A percentile compares a stretch with the other conserved stretches of the same genome.
Evolutionary conservation across 2,113 vertebrate genomes (phyloP).

Genomic region (Syngnathus typhle): DNA sequence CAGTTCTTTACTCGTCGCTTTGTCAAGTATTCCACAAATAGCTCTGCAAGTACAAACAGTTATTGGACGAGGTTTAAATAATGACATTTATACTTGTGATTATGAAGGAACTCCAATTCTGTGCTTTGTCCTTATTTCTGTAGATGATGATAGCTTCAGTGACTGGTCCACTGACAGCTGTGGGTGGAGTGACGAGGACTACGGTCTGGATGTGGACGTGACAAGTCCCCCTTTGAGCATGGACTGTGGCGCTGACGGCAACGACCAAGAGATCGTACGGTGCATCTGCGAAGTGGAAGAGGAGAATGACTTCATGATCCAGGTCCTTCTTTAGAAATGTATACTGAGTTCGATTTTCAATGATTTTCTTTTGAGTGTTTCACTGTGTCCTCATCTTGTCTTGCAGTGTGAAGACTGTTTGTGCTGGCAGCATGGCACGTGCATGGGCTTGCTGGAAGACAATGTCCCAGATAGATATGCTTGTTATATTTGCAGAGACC

Average conservation of each 20-base stretch:
- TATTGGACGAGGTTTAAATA: background rate
- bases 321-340: constrained; percentile 64
- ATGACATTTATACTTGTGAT: background rate
- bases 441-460: constrained; percentile 95
- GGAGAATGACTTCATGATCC: constrained; percentile 98
- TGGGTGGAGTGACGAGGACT: constrained; percentile 91
- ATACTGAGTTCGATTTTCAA: background rate
- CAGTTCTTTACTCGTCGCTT: constrained; percentile 49
- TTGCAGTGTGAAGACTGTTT: constrained; percentile 93
- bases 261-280: constrained; percentile 84
- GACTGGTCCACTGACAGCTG: constrained; percentile 91
- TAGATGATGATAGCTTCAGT: constrained; percentile 87
- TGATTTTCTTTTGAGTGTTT: background rate
- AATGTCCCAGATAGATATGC: constrained; percentile 91
- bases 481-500: constrained; percentile 93
- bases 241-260: constrained; percentile 69
- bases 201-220: constrained; percentile 78
- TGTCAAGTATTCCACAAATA: constrained; percentile 13
- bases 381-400: background rate
- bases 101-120: background rate
- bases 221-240: constrained; percentile 81
- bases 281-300: constrained; percentile 94
- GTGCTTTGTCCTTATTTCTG: constrained; percentile 2
- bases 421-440: constrained; percentile 97
- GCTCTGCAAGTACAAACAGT: background rate